These are phyloP conservation scores for Stenotaenia linearis DNA, from an alignment of 2,888 invertebrate genomes.

Conservation along the genomic window DNA sequence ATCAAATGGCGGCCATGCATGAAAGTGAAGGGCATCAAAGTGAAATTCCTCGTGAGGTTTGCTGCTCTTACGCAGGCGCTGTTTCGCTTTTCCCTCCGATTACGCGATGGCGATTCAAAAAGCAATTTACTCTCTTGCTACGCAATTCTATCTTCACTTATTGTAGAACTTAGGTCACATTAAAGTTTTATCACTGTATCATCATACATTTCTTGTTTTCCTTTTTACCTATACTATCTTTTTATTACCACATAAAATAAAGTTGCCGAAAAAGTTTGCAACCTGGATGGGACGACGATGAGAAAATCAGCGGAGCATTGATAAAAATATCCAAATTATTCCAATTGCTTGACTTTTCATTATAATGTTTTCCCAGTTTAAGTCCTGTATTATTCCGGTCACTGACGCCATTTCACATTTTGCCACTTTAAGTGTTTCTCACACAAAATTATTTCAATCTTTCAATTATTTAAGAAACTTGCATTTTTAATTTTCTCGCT, in stretches of 20 bases:
- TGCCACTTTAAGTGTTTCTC: not conserved
- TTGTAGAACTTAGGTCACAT: constrained; percentile 8
- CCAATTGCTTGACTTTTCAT: not conserved
- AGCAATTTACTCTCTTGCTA: not conserved
- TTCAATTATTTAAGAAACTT: no score
- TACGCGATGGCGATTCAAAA: constrained; percentile 26
- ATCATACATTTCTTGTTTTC: not conserved
- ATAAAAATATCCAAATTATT: constrained; percentile 8
- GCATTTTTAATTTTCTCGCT: no score
- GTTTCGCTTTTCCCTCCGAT: constrained; percentile 17
- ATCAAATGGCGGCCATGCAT: constrained; percentile 13
- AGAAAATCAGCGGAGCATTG: not conserved
- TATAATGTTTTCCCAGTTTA: not conserved
- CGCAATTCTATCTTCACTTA: not conserved
- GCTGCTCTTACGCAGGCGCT: not conserved
- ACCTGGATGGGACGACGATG: not conserved
- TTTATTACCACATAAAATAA: not conserved
- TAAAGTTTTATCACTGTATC: constrained; percentile 17
- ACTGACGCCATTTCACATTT: not conserved
- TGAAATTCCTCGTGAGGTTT: constrained; percentile 17
- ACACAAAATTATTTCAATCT: no score
- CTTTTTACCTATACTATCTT: not conserved
- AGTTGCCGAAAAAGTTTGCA: not conserved
- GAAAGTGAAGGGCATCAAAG: constrained; percentile 20
- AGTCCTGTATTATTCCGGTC: not conserved